Conservation (phyloP, 2,797 vertebrate species). For the Urophycis tenuis region DNA sequence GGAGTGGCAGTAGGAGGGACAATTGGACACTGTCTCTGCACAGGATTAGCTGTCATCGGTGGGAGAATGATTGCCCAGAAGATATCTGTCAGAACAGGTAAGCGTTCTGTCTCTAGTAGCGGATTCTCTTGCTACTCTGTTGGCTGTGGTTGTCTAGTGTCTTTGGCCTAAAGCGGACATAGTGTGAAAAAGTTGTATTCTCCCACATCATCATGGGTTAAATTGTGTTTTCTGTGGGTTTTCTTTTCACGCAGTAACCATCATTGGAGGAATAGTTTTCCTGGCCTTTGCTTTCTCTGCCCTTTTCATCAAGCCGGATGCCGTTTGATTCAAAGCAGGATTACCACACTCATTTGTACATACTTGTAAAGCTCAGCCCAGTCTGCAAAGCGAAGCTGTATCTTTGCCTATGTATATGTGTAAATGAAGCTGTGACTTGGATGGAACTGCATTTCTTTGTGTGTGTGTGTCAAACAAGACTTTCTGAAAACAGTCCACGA, state of each 20-base stretch:
- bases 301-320: conserved; percentile 95
- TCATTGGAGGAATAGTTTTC: conserved; percentile 96
- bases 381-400: conserved; percentile 44
- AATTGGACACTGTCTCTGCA: conserved; percentile 90
- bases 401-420: conserved; percentile 31
- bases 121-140: neutral
- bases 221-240: neutral
- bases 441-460: neutral
- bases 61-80: conserved; percentile 98
- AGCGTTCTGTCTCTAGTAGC: conserved; percentile 34
- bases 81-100: conserved; percentile 96
- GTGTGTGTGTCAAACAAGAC: too few species aligned
- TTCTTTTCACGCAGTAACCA: conserved; percentile 79
- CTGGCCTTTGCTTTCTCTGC: conserved; percentile 95
- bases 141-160: neutral
- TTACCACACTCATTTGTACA: conserved; percentile 56
- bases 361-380: conserved; percentile 45
- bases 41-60: conserved; percentile 92
- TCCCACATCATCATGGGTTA: neutral
- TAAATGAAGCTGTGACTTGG: conserved; percentile 13
- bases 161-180: neutral
- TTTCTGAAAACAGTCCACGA: neutral
- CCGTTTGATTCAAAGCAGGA: conserved; percentile 67
- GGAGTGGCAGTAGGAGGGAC: conserved; percentile 97
- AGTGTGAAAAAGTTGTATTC: neutral